phyloP scores from a whole-genome alignment of 2,797 vertebrate genomes.

The Pogonophryne albipinna region DNA sequence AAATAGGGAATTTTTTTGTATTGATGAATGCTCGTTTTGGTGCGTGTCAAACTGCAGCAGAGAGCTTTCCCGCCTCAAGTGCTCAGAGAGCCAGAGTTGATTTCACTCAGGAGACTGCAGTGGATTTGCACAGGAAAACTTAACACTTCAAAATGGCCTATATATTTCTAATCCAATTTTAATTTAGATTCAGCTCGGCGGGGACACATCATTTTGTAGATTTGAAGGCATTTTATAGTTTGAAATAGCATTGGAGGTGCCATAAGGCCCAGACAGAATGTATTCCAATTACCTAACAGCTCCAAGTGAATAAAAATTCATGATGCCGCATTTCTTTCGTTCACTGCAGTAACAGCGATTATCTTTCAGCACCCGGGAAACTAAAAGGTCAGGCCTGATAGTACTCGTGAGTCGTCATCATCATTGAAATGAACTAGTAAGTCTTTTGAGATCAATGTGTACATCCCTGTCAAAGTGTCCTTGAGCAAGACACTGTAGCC shows the following conservation, averaged over 20 bases:
- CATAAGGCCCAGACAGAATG: conserved; percentile 26
- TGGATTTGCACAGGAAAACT: conserved; percentile 39
- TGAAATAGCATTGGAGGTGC: conserved; percentile 30
- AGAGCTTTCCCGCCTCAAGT: conserved; percentile 39
- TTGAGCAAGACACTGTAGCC: conserved; percentile 46
- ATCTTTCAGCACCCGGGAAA: conserved; percentile 10
- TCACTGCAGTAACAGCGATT: conserved; percentile 10
- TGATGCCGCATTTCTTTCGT: conserved; percentile 11
- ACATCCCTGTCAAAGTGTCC: conserved; percentile 55
- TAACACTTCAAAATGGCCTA: conserved; percentile 50
- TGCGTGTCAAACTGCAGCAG: conserved; percentile 38
- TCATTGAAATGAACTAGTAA: conserved; percentile 39
- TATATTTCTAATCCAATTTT: conserved; percentile 55
- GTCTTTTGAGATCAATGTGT: conserved; percentile 48
- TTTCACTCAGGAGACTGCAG: conserved; percentile 50
- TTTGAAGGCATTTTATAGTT: conserved; percentile 45
- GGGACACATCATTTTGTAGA: conserved; percentile 27
- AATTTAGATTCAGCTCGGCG: conserved; percentile 49
- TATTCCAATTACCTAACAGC: conserved; percentile 23
- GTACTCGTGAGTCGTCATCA: conserved; percentile 41
- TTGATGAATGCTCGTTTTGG: conserved; percentile 60
- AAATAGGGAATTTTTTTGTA: conserved; percentile 59
- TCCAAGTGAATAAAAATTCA: conserved; percentile 20
- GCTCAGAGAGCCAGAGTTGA: conserved; percentile 32
- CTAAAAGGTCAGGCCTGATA: conserved; percentile 24